phyloP scores from a whole-genome alignment of 2,888 invertebrate genomes.

The Rhyacophila evoluta region DNA sequence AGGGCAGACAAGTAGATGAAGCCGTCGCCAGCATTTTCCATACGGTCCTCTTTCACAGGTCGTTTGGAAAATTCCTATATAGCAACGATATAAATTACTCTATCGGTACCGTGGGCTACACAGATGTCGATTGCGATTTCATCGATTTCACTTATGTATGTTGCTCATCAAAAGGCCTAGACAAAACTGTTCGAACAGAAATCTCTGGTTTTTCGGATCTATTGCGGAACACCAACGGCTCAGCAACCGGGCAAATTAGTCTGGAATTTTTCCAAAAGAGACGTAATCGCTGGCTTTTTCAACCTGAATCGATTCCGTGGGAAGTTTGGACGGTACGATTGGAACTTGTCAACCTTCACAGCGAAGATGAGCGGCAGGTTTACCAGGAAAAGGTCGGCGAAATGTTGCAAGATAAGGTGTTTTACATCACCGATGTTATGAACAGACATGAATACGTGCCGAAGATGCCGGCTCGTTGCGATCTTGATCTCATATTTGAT shows the following conservation, averaged over 20 bases:
- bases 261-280: slow-evolving; percentile 96
- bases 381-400: slow-evolving; percentile 91
- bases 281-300: slow-evolving; percentile 90
- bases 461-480: slow-evolving; percentile 92
- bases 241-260: slow-evolving; percentile 87
- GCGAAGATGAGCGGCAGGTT: slow-evolving; percentile 88
- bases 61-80: slow-evolving; percentile 93
- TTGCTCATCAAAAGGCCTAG: slow-evolving; percentile 86
- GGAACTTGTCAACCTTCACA: slow-evolving; percentile 86
- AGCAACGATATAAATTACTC: slow-evolving; percentile 95
- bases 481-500: slow-evolving; percentile 95
- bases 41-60: slow-evolving; percentile 90
- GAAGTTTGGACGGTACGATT: slow-evolving; percentile 97
- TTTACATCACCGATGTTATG: slow-evolving; percentile 95
- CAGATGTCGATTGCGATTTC: slow-evolving; percentile 97
- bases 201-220: slow-evolving; percentile 84
- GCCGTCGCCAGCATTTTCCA: slow-evolving; percentile 93
- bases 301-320: slow-evolving; percentile 95
- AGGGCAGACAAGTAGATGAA: slow-evolving; percentile 92
- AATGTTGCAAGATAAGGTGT: slow-evolving; percentile 90
- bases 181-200: slow-evolving; percentile 79
- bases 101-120: slow-evolving; percentile 94
- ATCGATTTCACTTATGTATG: slow-evolving; percentile 98
- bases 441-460: slow-evolving; percentile 97
- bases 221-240: slow-evolving; percentile 78